A percentile compares a stretch with the other conserved stretches of the same genome.
These are phyloP conservation scores for Nomada goodeniana DNA, from an alignment of 2,888 invertebrate genomes.

Conservation along the genomic window DNA sequence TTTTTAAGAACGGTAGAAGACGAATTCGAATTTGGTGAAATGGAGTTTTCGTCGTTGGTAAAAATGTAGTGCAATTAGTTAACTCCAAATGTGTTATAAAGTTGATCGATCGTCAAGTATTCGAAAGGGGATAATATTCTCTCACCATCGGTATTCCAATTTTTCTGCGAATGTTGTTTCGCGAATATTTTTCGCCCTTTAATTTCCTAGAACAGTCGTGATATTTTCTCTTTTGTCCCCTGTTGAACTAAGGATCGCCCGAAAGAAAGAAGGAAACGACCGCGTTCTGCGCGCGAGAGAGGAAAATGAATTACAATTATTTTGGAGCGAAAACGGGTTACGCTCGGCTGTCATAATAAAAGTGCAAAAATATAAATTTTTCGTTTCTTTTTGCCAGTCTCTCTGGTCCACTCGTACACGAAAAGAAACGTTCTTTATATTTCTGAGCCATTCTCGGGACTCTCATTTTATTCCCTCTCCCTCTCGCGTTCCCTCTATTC, in stretches of 20 bases:
- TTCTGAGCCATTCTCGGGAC: conserved; percentile 34
- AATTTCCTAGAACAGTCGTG: neutral
- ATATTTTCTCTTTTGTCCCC: conserved; percentile 22
- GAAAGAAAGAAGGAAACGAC: conserved; percentile 10
- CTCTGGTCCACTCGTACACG: neutral
- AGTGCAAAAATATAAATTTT: conserved; percentile 48
- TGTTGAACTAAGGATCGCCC: neutral
- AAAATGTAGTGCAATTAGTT: too few species aligned
- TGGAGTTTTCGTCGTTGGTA: too few species aligned
- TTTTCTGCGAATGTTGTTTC: neutral
- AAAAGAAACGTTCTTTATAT: conserved; percentile 47
- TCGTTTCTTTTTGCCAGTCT: conserved; percentile 30
- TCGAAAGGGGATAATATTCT: neutral
- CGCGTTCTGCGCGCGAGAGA: conserved; percentile 13
- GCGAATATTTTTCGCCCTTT: neutral
- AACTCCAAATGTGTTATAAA: too few species aligned
- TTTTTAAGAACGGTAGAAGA: too few species aligned
- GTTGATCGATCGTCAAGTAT: neutral
- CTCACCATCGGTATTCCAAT: neutral
- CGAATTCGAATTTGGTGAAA: too few species aligned
- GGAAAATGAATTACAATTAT: conserved; percentile 56
- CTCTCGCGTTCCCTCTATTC: neutral
- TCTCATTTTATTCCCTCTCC: conserved; percentile 31
- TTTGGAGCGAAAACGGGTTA: conserved; percentile 46
- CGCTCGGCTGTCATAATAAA: conserved; percentile 37